phyloP scores from a whole-genome alignment of 2,113 vertebrate genomes.

The Petrocephalus zakoni region DNA sequence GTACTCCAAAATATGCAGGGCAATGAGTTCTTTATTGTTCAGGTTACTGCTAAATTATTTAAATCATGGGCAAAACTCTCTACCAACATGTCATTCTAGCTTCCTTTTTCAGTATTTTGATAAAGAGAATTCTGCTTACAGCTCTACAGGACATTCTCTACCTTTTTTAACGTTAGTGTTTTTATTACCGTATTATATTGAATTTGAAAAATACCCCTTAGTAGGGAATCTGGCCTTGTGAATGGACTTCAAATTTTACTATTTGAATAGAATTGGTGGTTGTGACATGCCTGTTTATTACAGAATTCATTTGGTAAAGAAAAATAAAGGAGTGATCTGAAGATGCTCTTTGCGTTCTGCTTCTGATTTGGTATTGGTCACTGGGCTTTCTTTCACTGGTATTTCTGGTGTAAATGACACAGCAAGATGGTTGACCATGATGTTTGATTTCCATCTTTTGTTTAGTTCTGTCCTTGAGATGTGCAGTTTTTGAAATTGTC shows the following conservation, averaged over 20 bases:
- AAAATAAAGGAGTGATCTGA: constrained; percentile 37
- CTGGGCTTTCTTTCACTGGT: not conserved
- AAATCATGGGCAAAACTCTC: constrained; percentile 34
- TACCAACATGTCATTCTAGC: not conserved
- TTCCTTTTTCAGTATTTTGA: constrained; percentile 31
- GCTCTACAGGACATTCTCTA: constrained; percentile 32
- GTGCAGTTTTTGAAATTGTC: not conserved
- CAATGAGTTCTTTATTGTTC: not conserved
- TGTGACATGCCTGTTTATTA: constrained; percentile 56
- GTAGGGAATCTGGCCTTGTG: constrained; percentile 6
- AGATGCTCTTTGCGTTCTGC: not conserved
- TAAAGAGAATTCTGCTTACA: constrained; percentile 26
- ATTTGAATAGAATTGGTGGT: constrained; percentile 35
- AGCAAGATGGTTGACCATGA: not conserved
- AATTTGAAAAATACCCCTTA: not conserved
- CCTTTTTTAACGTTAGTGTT: constrained; percentile 35
- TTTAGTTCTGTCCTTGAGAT: not conserved
- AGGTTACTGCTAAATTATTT: constrained; percentile 47
- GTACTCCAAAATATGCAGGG: constrained; percentile 10
- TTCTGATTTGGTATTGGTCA: not conserved
- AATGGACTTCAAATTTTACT: constrained; percentile 9
- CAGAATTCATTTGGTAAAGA: constrained; percentile 55
- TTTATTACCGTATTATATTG: constrained; percentile 39
- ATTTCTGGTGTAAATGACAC: not conserved
- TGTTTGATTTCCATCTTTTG: not conserved